Conservation (phyloP, 2,797 vertebrate genomes). For the Alfaro cultratus region DNA sequence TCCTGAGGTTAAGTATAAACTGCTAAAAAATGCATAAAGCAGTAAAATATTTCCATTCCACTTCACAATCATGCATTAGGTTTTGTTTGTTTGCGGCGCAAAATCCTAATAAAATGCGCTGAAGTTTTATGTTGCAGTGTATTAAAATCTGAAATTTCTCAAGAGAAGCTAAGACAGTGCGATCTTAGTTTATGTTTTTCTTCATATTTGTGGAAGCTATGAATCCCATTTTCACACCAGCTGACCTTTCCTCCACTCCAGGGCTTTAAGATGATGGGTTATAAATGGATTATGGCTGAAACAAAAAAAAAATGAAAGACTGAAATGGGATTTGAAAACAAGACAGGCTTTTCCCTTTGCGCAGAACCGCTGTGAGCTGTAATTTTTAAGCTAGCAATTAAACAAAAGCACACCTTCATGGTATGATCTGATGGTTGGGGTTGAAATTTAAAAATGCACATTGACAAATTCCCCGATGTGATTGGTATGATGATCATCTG, state of each 20-base stretch:
- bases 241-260: conserved; percentile 12
- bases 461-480: conserved; percentile 64
- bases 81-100: background rate
- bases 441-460: conserved; percentile 50
- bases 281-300: conserved; percentile 26
- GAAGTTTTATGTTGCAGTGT: background rate
- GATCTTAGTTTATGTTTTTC: background rate
- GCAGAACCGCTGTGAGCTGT: background rate
- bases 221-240: conserved; percentile 3
- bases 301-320: conserved; percentile 5
- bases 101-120: background rate
- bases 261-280: conserved; percentile 11
- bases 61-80: background rate
- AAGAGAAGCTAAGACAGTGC: background rate
- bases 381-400: conserved; percentile 29
- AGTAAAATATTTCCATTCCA: background rate
- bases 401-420: conserved; percentile 28
- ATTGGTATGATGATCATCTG: conserved; percentile 60
- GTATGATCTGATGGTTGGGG: conserved; percentile 40
- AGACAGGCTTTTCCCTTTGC: conserved; percentile 2
- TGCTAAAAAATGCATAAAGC: background rate
- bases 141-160: background rate
- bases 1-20: background rate
- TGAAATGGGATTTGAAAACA: background rate
- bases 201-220: conserved; percentile 6